Conservation (phyloP, 92 coral and sea anemone genomes). For the Montipora capitata region DNA sequence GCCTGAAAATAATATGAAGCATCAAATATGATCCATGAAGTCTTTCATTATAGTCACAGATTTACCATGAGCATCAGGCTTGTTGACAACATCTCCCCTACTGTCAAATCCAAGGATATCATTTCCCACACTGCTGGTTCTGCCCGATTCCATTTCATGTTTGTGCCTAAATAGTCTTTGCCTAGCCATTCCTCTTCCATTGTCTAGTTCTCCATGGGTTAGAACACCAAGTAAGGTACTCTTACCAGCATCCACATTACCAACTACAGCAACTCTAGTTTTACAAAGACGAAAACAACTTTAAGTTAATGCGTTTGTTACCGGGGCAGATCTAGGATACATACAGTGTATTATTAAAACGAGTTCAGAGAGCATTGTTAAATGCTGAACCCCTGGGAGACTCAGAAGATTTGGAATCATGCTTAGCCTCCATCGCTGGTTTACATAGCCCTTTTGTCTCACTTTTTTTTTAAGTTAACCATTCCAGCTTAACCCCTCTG, state of each 20-base stretch:
- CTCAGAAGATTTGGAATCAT: no score
- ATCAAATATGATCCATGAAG: no score
- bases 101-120: constrained; percentile 99
- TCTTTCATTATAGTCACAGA: background rate
- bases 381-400: no score
- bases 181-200: constrained; percentile 98
- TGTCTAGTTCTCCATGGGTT: constrained; percentile 98
- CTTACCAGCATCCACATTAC: constrained; percentile 99
- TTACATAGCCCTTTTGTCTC: no score
- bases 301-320: no score
- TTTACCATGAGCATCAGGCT: constrained; percentile 95
- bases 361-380: no score
- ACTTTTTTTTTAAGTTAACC: no score
- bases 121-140: constrained; percentile 99
- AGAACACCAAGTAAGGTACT: constrained; percentile 97
- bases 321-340: no score
- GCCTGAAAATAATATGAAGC: no score
- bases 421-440: no score
- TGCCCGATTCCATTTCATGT: constrained; percentile 99
- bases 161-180: constrained; percentile 95
- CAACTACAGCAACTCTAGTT: constrained; percentile 96
- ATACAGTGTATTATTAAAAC: no score
- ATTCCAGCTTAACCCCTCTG: no score
- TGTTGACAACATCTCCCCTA: constrained; percentile 94
- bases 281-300: background rate